phyloP scores from a whole-genome alignment of 2,797 vertebrate species.

The Petrocephalus sullivani region DNA sequence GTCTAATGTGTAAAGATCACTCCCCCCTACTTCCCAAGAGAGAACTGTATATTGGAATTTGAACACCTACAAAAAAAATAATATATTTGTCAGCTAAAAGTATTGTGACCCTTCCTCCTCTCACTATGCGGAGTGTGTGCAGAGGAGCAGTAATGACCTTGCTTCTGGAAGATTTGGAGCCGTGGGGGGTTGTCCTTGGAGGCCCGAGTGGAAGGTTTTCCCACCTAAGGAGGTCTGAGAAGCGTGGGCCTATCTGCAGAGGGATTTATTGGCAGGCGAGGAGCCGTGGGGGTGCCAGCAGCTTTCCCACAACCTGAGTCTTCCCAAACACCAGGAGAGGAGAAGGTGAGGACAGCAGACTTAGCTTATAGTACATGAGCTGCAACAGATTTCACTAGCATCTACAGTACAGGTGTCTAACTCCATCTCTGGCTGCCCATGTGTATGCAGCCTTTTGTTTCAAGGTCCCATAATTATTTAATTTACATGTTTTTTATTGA shows the following conservation, averaged over 20 bases:
- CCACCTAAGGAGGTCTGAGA: conserved; percentile 40
- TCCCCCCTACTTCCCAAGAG: background rate
- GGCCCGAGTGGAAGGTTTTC: conserved; percentile 31
- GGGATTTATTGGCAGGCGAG: conserved; percentile 31
- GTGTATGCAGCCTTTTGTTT: conserved; percentile 17
- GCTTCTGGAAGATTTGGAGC: conserved; percentile 22
- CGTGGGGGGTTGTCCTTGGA: conserved; percentile 47
- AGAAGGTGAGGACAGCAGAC: conserved; percentile 18
- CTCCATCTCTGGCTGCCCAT: background rate
- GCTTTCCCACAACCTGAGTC: conserved; percentile 40
- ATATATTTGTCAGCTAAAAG: conserved; percentile 19
- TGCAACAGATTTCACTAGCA: conserved; percentile 6
- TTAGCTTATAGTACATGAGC: background rate
- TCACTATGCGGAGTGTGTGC: conserved; percentile 7
- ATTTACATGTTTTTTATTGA: background rate
- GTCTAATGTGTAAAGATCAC: background rate
- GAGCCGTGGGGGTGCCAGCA: conserved; percentile 39
- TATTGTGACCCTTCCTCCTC: background rate
- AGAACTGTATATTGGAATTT: background rate
- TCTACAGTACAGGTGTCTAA: background rate
- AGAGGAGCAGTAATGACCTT: conserved; percentile 25
- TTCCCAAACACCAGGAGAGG: conserved; percentile 21
- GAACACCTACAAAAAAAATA: background rate
- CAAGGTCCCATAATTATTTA: background rate
- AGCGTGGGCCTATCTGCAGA: conserved; percentile 40